A percentile compares a stretch with the other conserved stretches of the same genome.
Conservation (phyloP, 53 echinoderm and acorn worm genomes). For the Astropecten irregularis region DNA sequence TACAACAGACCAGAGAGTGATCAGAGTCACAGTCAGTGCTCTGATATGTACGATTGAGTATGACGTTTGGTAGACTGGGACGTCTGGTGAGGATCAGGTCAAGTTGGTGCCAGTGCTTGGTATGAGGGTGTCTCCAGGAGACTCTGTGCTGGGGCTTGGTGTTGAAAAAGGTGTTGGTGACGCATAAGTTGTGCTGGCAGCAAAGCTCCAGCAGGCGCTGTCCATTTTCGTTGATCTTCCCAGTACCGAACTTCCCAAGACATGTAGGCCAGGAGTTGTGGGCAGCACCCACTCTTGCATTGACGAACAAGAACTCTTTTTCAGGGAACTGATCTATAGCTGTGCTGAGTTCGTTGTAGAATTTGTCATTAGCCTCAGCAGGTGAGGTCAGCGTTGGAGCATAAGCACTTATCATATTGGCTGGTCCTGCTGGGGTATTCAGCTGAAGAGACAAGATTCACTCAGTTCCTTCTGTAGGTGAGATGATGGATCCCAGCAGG, state of each 20-base stretch:
- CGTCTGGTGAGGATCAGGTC: neutral
- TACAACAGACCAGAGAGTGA: too few species aligned
- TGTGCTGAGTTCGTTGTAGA: too few species aligned
- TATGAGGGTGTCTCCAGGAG: conserved; percentile 47
- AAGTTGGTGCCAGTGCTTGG: conserved; percentile 49
- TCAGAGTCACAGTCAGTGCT: conserved; percentile 28
- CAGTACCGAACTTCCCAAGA: too few species aligned
- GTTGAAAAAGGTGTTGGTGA: conserved; percentile 53
- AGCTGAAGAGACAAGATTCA: neutral
- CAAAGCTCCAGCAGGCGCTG: conserved; percentile 45
- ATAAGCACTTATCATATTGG: too few species aligned
- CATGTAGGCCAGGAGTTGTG: too few species aligned
- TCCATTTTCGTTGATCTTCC: too few species aligned
- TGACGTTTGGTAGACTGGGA: neutral
- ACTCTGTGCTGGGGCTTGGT: conserved; percentile 39
- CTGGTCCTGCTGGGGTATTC: neutral
- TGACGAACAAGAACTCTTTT: too few species aligned
- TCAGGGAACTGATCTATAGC: too few species aligned
- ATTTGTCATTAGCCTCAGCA: too few species aligned
- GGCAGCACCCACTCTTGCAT: too few species aligned
- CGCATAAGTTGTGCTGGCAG: conserved; percentile 15
- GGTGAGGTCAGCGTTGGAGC: too few species aligned
- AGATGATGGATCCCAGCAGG: too few species aligned
- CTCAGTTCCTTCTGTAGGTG: conserved; percentile 5
- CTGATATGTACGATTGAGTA: neutral